Percentiles rank a stretch among this genome's conserved stretches.
These are phyloP conservation scores for Diadema setosum DNA, from an alignment of 35 echinoderm and acorn worm species.

Conservation along the genomic window DNA sequence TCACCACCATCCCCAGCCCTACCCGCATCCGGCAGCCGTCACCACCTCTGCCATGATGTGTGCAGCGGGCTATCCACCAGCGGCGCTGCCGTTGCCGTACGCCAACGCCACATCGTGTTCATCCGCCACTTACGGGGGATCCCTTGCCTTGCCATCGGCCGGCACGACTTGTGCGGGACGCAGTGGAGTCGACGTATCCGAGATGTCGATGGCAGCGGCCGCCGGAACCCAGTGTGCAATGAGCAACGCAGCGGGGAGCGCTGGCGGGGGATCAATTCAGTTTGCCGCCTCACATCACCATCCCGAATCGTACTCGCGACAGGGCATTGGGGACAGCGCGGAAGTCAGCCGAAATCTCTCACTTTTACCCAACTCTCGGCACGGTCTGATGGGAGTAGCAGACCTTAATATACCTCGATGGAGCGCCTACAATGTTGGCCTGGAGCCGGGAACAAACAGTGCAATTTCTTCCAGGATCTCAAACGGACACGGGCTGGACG, in stretches of 20 bases:
- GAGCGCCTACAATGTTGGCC: not conserved
- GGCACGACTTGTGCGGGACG: not conserved
- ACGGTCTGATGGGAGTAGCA: not conserved
- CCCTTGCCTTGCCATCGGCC: slow-evolving; percentile 7
- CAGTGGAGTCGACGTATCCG: not conserved
- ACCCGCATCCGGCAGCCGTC: slow-evolving; percentile 7
- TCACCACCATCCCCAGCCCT: slow-evolving; percentile 13
- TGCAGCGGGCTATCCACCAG: not conserved
- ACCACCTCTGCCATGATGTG: slow-evolving; percentile 7
- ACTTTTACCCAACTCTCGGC: not conserved
- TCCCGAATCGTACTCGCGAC: not conserved
- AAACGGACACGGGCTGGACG: not conserved
- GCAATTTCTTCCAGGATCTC: not conserved
- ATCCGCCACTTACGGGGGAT: slow-evolving; percentile 1
- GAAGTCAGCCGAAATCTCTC: not conserved
- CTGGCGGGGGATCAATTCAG: not conserved
- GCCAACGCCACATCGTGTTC: not conserved
- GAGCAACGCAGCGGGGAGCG: not conserved
- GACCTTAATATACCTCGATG: slow-evolving; percentile 17
- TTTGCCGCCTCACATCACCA: not conserved
- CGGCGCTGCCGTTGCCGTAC: not conserved
- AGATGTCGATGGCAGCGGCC: not conserved
- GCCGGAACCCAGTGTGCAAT: not conserved
- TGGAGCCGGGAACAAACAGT: not conserved
- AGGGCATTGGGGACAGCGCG: not conserved